phyloP scores from a whole-genome alignment of 1,140 invertebrate species.

The Teleopsis dalmanni region DNA sequence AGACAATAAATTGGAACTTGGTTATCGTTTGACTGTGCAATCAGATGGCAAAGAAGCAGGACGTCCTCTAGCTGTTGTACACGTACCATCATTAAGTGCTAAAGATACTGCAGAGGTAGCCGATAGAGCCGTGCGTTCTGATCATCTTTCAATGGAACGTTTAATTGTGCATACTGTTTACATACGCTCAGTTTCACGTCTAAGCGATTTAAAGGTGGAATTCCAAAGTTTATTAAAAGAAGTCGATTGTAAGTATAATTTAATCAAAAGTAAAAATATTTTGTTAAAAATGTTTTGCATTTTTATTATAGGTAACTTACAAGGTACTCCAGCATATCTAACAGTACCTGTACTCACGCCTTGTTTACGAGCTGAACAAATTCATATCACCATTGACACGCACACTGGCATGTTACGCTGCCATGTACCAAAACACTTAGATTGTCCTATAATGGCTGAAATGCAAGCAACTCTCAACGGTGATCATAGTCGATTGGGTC shows the following conservation, averaged over 20 bases:
- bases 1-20: conserved; percentile 74
- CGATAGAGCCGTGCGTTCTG: conserved; percentile 71
- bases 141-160: conserved; percentile 88
- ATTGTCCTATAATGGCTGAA: conserved; percentile 71
- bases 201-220: conserved; percentile 77
- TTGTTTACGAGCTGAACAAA: conserved; percentile 81
- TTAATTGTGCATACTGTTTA: conserved; percentile 97
- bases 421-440: conserved; percentile 81
- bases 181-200: conserved; percentile 73
- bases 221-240: conserved; percentile 65
- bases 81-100: conserved; percentile 75
- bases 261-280: not conserved
- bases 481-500: conserved; percentile 61
- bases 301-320: conserved; percentile 50
- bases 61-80: conserved; percentile 74
- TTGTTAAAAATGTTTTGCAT: not conserved
- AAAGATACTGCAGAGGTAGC: conserved; percentile 60
- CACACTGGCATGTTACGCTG: conserved; percentile 86
- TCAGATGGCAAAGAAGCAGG: conserved; percentile 77
- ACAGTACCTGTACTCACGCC: conserved; percentile 82
- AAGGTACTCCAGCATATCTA: conserved; percentile 83
- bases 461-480: conserved; percentile 73
- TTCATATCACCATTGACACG: conserved; percentile 87
- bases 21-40: conserved; percentile 81
- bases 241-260: conserved; percentile 57